Percentiles rank a stretch among this genome's conserved stretches.
These are phyloP conservation scores for Prionailurus viverrinus DNA, from an alignment of 2,113 vertebrate species.

Conservation along the genomic window DNA sequence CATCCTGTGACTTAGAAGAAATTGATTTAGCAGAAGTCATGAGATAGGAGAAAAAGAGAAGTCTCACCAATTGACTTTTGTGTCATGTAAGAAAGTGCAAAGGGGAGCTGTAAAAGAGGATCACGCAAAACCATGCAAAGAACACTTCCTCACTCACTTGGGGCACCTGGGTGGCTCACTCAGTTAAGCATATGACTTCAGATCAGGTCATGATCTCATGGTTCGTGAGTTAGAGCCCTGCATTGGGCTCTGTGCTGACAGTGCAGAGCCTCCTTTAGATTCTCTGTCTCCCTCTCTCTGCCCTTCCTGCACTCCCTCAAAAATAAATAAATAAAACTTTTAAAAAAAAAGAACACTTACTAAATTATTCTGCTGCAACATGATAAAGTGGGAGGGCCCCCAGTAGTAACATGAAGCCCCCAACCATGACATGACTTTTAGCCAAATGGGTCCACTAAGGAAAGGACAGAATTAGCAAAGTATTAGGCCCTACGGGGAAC, in stretches of 20 bases:
- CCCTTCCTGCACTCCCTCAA: too few species aligned
- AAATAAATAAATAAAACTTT: too few species aligned
- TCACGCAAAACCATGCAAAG: neutral
- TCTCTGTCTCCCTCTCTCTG: too few species aligned
- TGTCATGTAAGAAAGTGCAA: slow-evolving; percentile 43
- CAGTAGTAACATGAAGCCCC: neutral
- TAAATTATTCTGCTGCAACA: neutral
- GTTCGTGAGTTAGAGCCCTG: too few species aligned
- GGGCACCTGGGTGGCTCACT: too few species aligned
- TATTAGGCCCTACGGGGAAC: neutral
- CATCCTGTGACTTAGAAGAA: slow-evolving; percentile 41
- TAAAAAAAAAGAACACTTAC: neutral
- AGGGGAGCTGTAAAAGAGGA: neutral
- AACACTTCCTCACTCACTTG: neutral
- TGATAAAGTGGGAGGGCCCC: neutral
- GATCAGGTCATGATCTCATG: too few species aligned
- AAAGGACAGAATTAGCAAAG: neutral
- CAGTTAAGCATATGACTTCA: too few species aligned
- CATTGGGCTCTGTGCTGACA: too few species aligned
- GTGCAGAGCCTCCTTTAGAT: too few species aligned
- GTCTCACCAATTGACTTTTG: neutral
- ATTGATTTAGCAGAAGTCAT: slow-evolving; percentile 30
- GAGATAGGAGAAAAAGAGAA: slow-evolving; percentile 50
- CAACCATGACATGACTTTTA: neutral
- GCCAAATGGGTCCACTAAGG: neutral